Conservation (phyloP, 2,113 vertebrate genomes). For the Chlorocebus sabaeus region DNA sequence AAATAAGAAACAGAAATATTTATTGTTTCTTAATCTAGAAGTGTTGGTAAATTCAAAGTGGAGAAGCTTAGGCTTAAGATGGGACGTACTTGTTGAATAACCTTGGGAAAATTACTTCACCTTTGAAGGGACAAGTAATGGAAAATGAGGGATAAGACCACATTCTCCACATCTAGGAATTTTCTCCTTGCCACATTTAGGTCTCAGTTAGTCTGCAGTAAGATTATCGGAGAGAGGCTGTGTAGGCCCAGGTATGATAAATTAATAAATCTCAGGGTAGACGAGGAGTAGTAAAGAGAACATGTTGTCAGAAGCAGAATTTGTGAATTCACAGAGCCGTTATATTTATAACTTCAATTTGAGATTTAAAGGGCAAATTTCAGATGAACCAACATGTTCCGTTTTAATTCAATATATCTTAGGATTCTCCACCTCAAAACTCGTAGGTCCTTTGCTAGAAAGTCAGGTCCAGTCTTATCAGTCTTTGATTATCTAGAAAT, state of each 20-base stretch:
- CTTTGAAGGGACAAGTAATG: not conserved
- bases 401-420: not conserved
- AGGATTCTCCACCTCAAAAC: not conserved
- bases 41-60: not conserved
- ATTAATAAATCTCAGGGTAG: not conserved
- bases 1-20: not conserved
- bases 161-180: not conserved
- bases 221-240: not conserved
- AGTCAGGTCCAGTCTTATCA: not conserved
- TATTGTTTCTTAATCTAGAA: not conserved
- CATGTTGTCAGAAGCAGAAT: not conserved
- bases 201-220: not conserved
- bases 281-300: not conserved
- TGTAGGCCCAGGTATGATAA: not conserved
- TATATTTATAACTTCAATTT: not conserved
- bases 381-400: not conserved
- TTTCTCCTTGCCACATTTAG: not conserved
- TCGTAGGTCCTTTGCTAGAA: not conserved
- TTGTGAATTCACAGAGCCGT: not conserved
- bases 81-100: not conserved
- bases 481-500: not conserved
- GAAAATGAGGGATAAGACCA: not conserved
- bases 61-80: not conserved
- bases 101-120: not conserved
- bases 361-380: not conserved